phyloP scores from a whole-genome alignment of 2,113 vertebrate species.

The Illadopsis cleaveri region DNA sequence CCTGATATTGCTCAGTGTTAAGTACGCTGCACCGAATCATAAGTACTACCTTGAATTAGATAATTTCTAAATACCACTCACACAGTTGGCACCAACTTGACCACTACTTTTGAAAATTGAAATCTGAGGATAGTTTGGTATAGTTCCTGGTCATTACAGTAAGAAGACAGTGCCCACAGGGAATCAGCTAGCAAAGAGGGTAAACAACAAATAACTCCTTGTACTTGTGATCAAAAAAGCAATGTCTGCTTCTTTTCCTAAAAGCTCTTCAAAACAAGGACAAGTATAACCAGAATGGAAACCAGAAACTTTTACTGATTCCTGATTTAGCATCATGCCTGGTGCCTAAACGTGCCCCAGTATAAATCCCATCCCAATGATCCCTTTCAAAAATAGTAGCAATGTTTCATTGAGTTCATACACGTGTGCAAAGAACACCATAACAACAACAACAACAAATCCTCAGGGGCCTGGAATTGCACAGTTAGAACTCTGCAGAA shows the following conservation, averaged over 20 bases:
- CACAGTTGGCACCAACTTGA: not conserved
- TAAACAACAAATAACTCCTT: not conserved
- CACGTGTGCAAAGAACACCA: accelerated
- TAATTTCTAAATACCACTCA: not conserved
- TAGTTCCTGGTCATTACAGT: not conserved
- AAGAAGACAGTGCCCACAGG: not conserved
- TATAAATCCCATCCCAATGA: not conserved
- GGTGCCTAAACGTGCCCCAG: not conserved
- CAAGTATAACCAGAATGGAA: not conserved
- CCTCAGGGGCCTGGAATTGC: not conserved
- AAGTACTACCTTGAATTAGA: not conserved
- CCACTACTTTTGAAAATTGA: not conserved
- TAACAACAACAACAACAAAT: not conserved
- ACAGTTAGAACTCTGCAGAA: not conserved
- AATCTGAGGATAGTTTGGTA: not conserved
- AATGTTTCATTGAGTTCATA: accelerated
- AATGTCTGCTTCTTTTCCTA: not conserved
- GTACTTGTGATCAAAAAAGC: not conserved
- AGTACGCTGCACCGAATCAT: not conserved
- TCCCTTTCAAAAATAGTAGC: not conserved
- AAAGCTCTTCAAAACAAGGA: not conserved
- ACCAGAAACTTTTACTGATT: not conserved
- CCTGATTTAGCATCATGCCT: not conserved
- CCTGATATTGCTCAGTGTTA: not conserved
- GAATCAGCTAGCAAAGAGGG: not conserved